Evolutionary conservation across 2,113 vertebrate genomes (phyloP), one percentile per base, ranked within the genome.

Genomic region (Anoura caudifer): DNA sequence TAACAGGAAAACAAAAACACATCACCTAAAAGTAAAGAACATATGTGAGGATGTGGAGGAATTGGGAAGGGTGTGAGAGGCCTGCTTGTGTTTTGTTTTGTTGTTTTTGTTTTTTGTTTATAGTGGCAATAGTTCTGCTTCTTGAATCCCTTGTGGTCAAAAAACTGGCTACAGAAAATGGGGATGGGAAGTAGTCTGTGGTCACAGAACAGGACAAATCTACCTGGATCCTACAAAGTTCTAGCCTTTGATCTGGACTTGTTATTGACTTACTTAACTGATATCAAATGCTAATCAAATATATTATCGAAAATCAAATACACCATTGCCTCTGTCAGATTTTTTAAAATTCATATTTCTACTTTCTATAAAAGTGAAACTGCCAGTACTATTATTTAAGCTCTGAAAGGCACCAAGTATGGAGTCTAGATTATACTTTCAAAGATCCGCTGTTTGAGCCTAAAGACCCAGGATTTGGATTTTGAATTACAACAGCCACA

Each of bases 331-430:
- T 92, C 38, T 82, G 81, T 67, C 31, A 24, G 38, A 15, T 76
- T 82, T 80, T 47, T 50, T 4, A 67, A 89, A 61, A 73, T 24
- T 61, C 17, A 16, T 50, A 26, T 83, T 84, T 19, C 52, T 89
- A 22, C 9, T 82, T 94, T 88, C 47, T 75, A 13, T 83, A 67
- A 92, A 95, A 96, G 69, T 79, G 13, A 77, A 89, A 93, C 12
- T 73, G 15, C 24, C 20, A 31, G 13, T 15, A 94, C 10, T 87
- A 90, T 89, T 47, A 65, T 87, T 86, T 91, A 50, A 96, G 41
- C 59, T 94, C 73, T 63, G 13, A 90, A 94, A 95, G 28, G 33
- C 28, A 22, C 20, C 77, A 52, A 15, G 19, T 59, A 14, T 50
- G 15, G 76, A 87, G 45, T 87, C 80, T 76, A 36, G 87, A 70